Conservation (phyloP, 2,113 vertebrate genomes). For the Syngnathus scovelli region DNA sequence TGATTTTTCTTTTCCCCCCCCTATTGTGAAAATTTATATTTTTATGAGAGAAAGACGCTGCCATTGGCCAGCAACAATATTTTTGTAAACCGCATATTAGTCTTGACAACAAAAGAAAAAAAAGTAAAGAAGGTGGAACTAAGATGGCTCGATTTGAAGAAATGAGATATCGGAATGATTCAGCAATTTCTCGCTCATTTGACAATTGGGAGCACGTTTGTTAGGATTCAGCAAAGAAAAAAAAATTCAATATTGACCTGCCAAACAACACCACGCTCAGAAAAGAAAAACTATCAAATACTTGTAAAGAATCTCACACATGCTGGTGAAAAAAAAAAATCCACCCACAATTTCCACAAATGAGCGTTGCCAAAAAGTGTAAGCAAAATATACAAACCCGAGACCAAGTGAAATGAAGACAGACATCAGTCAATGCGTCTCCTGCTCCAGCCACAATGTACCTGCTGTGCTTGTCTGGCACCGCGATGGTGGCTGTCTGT, state of each 20-base stretch:
- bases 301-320: neutral
- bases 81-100: too few relatives aligned
- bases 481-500: constrained; percentile 4
- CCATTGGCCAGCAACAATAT: too few relatives aligned
- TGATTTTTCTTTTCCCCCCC: too few relatives aligned
- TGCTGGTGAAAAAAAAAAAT: neutral
- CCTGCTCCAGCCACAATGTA: constrained; percentile 27
- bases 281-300: neutral
- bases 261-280: constrained; percentile 27
- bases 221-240: neutral
- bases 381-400: constrained; percentile 47
- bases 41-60: too few relatives aligned
- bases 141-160: neutral
- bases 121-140: too few relatives aligned
- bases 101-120: too few relatives aligned
- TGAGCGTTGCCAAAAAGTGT: constrained; percentile 37
- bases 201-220: constrained; percentile 5
- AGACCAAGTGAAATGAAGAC: constrained; percentile 17
- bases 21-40: too few relatives aligned
- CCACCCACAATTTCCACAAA: constrained; percentile 13
- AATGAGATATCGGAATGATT: neutral
- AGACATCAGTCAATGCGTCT: constrained; percentile 43
- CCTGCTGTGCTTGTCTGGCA: constrained; percentile 1
- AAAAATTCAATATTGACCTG: neutral
- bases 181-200: neutral